Conservation (phyloP, 2,888 invertebrate species). For the Caenorhabditis sp. region DNA sequence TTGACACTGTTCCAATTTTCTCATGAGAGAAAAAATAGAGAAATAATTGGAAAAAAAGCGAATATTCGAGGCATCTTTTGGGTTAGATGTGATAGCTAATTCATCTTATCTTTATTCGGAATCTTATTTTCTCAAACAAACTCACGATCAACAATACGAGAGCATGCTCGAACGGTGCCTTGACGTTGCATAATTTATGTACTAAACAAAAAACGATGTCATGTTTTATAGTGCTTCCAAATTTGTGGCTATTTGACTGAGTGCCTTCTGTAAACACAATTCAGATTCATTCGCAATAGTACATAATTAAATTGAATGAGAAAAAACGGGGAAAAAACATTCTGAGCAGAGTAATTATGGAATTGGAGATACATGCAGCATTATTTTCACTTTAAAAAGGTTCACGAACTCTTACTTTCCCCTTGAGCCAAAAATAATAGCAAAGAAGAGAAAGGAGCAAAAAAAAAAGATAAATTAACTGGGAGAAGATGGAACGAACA, state of each 20-base stretch:
- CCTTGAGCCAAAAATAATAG: not conserved
- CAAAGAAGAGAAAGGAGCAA: not conserved
- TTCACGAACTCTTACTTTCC: not conserved
- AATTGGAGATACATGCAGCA: too few relatives aligned
- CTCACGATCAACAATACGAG: conserved; percentile 44
- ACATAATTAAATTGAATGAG: too few relatives aligned
- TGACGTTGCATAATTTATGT: conserved; percentile 32
- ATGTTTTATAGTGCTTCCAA: not conserved
- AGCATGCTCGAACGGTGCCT: conserved; percentile 38
- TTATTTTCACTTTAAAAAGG: too few relatives aligned
- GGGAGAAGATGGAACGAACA: not conserved
- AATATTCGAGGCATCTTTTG: too few relatives aligned
- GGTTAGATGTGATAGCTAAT: too few relatives aligned
- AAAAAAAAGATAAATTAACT: not conserved
- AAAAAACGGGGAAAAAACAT: too few relatives aligned
- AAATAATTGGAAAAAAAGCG: too few relatives aligned
- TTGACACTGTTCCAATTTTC: too few relatives aligned
- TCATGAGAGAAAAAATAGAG: too few relatives aligned
- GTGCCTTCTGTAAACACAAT: not conserved
- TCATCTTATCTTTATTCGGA: too few relatives aligned
- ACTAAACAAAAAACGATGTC: not conserved
- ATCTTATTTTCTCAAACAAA: conserved; percentile 11
- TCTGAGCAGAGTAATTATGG: too few relatives aligned
- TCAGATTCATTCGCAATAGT: too few relatives aligned
- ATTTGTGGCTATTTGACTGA: not conserved